Evolutionary conservation across 2,888 invertebrate species (phyloP), one percentile per base, ranked within the genome.

Genomic region (Eilema depressum): DNA sequence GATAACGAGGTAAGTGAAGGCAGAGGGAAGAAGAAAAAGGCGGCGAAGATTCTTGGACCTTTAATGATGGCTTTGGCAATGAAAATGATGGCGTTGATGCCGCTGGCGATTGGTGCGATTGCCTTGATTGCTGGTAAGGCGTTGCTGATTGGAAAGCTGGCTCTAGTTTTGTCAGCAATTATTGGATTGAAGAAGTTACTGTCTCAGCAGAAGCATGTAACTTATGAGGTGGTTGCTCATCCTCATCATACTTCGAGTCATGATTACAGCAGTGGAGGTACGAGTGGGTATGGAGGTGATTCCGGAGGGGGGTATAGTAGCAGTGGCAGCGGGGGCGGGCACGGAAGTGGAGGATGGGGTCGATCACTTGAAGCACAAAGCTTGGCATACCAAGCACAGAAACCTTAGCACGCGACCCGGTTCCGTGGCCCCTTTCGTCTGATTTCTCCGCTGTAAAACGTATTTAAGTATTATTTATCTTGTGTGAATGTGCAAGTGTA

Each of bases 101-200:
- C 98, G 37, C 87, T 98, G 66, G 96, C 97, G 2, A 96, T 98
- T 62, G 98, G 98, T 67, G 97, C 97, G 66, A 98, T 98, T 81
- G 98, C 98, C 33, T 92, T 98, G 84, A 97, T 98, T 84, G 98
- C 98, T 74, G 98, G 98, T 72, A 98, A 98, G 91, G 98, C 98
- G 66, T 94, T 98, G 83, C 91, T 98, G 79, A 97, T 98, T 85
- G 98, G 98, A 89, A 98, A 98, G 93, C 96, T 98, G 85, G 98
- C 98, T 37, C 95, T 98, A 77, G 97, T 98, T 63, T 95, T 98
- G 64, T 98, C 98, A 0, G 97, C 97, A 67, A 97, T 98, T 73
- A 98, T 98, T 85, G 98, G 98, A 4, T 92, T 98, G 89, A 98
- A 98, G 96, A 98, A 98, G 89, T 94, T 98, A 66, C 92, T 98